Base-by-base conservation (phyloP, 2,113 vertebrate genomes). In the Columbina picui region DNA sequence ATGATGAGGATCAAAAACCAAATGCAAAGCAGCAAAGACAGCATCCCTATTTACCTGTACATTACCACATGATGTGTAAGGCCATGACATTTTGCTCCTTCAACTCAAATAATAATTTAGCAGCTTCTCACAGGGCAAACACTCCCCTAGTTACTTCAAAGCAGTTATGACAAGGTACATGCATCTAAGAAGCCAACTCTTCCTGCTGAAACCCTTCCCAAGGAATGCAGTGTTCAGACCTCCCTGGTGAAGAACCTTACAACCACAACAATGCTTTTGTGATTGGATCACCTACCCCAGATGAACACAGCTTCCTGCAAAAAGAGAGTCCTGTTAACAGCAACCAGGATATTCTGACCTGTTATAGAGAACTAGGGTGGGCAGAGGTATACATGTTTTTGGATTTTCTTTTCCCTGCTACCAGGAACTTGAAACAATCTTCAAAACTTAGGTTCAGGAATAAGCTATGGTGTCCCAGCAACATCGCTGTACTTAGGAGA, bases 11-110 rank as follows among this genome's bases (percentile, higher is more conserved):
- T 32, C 0, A 0, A 18, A 93, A 94, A 73, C n/a, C 60, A 89
- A 90, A 95, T 70, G 82, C 67, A 81, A 94, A 95, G 60, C 81
- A 75, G 70, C 49, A 76, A 82, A 87, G 57, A 64, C 47, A 79
- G 53, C 61, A 87, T 56, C 95, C 76, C 69, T 84, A 45, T 92
- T 52, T 63, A 90, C 49, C 73, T 86, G 69, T 38, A 88, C 41
- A 77, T 84, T 93, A 83, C 69, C 75, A 78, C 60, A 21, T 19
- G 7, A 82, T 71, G 43, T 60, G 34, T 92, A 96, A 96, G 94
- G 92, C 93, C 92, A 90, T 85, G 71, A 83, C 63, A 75, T 86
- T 96, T 94, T 78, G 85, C 56, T 95, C 83, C 93, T 79, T 93
- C 79, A 70, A 70, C 68, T 90, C 75, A 95, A 55, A 61, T 20